These are phyloP conservation scores for Proteles cristata DNA, from an alignment of 2,113 vertebrate species.

Conservation along the genomic window DNA sequence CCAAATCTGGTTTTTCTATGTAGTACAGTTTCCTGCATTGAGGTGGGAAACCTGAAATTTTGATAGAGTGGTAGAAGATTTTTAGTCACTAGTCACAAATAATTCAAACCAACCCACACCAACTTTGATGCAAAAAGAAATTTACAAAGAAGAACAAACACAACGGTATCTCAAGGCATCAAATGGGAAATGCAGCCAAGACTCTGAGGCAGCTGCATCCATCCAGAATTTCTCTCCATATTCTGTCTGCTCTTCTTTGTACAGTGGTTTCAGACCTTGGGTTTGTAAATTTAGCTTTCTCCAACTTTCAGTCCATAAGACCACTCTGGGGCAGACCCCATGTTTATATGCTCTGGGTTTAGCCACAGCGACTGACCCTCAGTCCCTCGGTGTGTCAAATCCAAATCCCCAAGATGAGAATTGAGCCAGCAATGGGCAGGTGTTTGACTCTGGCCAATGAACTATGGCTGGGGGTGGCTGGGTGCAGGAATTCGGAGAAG, in stretches of 20 bases:
- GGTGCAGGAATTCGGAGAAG: slow-evolving; percentile 25
- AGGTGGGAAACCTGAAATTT: slow-evolving; percentile 33
- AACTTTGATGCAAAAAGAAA: background rate
- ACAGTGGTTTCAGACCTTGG: background rate
- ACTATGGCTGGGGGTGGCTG: background rate
- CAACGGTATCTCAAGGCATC: background rate
- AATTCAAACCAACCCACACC: background rate
- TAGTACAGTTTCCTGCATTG: background rate
- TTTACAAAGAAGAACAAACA: slow-evolving; percentile 24
- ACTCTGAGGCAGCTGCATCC: background rate
- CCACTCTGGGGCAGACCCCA: background rate
- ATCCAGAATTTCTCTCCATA: background rate
- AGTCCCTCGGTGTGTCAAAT: background rate
- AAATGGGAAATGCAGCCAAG: background rate
- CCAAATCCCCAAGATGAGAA: background rate
- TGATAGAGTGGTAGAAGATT: background rate
- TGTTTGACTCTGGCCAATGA: background rate
- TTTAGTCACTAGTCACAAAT: background rate
- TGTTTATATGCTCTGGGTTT: background rate
- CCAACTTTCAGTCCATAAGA: background rate
- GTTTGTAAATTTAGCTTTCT: background rate
- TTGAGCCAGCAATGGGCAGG: background rate
- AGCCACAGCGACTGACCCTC: background rate
- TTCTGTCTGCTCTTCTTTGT: background rate
- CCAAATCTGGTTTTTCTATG: background rate